A percentile compares a stretch with the other conserved stretches of the same genome.
Evolutionary conservation across 64 coral and sea anemone genomes (phyloP).

Genomic region (Pocillopora damicornis): DNA sequence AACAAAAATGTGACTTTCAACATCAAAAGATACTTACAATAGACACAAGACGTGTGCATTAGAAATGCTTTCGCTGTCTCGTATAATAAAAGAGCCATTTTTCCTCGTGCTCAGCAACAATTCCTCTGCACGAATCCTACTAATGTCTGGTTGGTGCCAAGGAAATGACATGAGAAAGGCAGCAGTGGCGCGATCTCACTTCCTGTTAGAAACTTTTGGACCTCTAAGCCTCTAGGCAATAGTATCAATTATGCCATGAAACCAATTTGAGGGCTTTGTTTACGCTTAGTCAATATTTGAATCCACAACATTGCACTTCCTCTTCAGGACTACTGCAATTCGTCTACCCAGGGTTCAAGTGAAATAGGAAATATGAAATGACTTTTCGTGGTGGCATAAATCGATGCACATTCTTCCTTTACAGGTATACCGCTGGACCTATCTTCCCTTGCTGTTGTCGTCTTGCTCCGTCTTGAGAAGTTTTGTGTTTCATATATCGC

Average conservation of each 20-base stretch:
- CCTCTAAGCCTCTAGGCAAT: background rate
- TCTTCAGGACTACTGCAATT: too few species aligned
- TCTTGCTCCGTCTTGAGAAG: background rate
- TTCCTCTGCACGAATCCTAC: conserved; percentile 67
- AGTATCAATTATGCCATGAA: background rate
- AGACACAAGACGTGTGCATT: conserved; percentile 67
- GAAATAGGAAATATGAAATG: background rate
- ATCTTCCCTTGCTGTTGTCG: conserved; percentile 8
- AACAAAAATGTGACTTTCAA: background rate
- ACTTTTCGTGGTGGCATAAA: background rate
- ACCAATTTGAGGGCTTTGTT: too few species aligned
- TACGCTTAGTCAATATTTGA: too few species aligned
- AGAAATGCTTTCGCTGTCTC: conserved; percentile 65
- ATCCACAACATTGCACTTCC: too few species aligned
- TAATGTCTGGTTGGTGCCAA: conserved; percentile 58
- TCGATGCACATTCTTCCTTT: background rate
- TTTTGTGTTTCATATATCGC: conserved; percentile 27
- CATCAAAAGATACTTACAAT: conserved; percentile 51
- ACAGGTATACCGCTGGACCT: background rate
- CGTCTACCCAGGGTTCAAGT: background rate
- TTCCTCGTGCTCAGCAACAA: conserved; percentile 31
- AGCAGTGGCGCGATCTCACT: background rate
- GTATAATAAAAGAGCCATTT: conserved; percentile 74
- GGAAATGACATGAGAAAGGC: conserved; percentile 50
- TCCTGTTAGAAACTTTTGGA: background rate